phyloP scores from a whole-genome alignment of 2,888 invertebrate species.

The Taenaris catops region DNA sequence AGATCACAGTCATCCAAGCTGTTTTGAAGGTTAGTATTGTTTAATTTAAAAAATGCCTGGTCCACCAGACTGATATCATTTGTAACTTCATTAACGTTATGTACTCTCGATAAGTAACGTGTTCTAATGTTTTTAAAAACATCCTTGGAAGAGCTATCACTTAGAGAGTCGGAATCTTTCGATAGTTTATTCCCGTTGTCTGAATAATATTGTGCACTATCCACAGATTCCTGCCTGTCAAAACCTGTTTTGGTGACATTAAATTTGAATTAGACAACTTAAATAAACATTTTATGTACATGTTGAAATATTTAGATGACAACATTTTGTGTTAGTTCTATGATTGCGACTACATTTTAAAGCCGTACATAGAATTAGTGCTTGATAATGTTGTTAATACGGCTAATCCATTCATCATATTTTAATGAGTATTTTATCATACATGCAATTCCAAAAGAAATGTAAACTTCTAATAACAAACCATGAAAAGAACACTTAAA shows the following conservation, averaged over 20 bases:
- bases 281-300: conserved; percentile 40
- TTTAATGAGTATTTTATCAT: conserved; percentile 4
- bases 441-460: conserved; percentile 14
- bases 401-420: conserved; percentile 3
- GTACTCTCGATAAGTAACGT: conserved; percentile 63
- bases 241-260: conserved; percentile 69
- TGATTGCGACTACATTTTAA: conserved; percentile 27
- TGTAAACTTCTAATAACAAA: no score
- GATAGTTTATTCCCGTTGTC: conserved; percentile 45
- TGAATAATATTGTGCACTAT: conserved; percentile 49
- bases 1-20: conserved; percentile 23
- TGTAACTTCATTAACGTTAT: conserved; percentile 54
- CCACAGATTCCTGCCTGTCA: conserved; percentile 61
- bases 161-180: conserved; percentile 49
- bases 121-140: conserved; percentile 63
- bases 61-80: conserved; percentile 48
- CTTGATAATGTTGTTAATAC: conserved; percentile 43
- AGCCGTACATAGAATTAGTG: conserved; percentile 64
- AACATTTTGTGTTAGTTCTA: conserved; percentile 30
- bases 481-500: conserved; percentile 5
- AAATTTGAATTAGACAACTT: conserved; percentile 56
- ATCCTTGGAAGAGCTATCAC: conserved; percentile 52
- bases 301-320: conserved; percentile 26
- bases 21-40: conserved; percentile 31
- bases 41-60: conserved; percentile 57